phyloP scores from a whole-genome alignment of 1,140 invertebrate genomes.

The Camponotus vicinus region DNA sequence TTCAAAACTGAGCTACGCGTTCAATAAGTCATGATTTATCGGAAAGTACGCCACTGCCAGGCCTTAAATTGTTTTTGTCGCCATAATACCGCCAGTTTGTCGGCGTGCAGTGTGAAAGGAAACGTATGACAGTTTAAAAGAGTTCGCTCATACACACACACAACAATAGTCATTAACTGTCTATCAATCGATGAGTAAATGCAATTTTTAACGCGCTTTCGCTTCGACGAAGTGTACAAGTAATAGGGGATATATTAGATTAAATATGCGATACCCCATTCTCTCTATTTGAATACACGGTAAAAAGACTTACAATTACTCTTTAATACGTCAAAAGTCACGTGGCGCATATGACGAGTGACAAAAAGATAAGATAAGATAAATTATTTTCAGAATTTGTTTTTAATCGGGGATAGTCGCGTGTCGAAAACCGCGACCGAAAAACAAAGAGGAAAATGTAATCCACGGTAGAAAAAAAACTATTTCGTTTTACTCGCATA shows the following conservation, averaged over 20 bases:
- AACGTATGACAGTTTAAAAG: slow-evolving; percentile 57
- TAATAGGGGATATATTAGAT: neutral
- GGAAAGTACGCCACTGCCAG: slow-evolving; percentile 50
- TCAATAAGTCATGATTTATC: slow-evolving; percentile 80
- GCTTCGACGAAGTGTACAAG: neutral
- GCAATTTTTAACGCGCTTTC: neutral
- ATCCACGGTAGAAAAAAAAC: slow-evolving; percentile 52
- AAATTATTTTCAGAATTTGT: slow-evolving; percentile 36
- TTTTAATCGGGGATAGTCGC: slow-evolving; percentile 34
- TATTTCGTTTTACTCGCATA: slow-evolving; percentile 56
- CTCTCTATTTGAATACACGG: neutral
- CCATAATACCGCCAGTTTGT: slow-evolving; percentile 64
- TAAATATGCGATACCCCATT: neutral
- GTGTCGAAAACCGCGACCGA: slow-evolving; percentile 38
- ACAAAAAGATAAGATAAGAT: neutral
- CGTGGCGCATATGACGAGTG: neutral
- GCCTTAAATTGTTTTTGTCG: slow-evolving; percentile 71
- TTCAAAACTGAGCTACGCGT: slow-evolving; percentile 73
- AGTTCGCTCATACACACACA: neutral
- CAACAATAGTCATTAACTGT: slow-evolving; percentile 24
- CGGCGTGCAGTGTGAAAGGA: neutral
- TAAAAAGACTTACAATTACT: neutral
- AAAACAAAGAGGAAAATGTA: slow-evolving; percentile 47
- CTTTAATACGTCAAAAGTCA: slow-evolving; percentile 19
- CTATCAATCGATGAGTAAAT: slow-evolving; percentile 1